Evolutionary conservation across 1,140 invertebrate genomes (phyloP).

Genomic region (Lithobius niger): DNA sequence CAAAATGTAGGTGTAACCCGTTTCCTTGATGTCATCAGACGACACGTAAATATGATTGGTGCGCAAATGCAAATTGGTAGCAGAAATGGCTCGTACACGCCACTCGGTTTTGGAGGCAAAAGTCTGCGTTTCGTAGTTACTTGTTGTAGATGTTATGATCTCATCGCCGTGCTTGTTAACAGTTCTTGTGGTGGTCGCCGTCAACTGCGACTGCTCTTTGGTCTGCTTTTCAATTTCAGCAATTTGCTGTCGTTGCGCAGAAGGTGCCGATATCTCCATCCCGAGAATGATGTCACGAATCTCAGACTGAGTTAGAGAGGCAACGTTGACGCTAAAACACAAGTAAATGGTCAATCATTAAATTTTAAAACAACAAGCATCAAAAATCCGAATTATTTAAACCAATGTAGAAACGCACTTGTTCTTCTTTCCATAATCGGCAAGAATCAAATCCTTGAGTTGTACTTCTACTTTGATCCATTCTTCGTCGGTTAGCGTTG

Average conservation of each 20-base stretch:
- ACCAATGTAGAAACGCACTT: constrained; percentile 45
- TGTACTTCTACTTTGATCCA: constrained; percentile 99
- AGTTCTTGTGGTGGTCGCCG: constrained; percentile 92
- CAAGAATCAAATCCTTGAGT: constrained; percentile 94
- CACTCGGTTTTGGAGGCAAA: constrained; percentile 99
- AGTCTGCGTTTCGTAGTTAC: constrained; percentile 96
- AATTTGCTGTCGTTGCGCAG: constrained; percentile 96
- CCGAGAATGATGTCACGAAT: constrained; percentile 98
- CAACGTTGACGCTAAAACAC: constrained; percentile 75
- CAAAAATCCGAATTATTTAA: background rate
- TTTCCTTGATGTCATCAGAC: constrained; percentile 98
- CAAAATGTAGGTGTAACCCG: constrained; percentile 95
- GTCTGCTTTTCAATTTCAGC: constrained; percentile 99
- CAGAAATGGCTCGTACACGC: constrained; percentile 94
- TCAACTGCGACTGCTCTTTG: constrained; percentile 96
- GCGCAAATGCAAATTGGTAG: constrained; percentile 93
- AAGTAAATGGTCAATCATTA: too few relatives aligned
- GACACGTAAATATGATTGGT: constrained; percentile 99
- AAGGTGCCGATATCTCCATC: constrained; percentile 99
- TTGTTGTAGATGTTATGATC: constrained; percentile 97
- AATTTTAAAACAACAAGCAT: too few relatives aligned
- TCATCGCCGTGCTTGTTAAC: constrained; percentile 99
- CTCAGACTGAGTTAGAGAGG: constrained; percentile 95
- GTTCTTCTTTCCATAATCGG: constrained; percentile 99
- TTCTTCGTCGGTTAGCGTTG: constrained; percentile 80